These are phyloP conservation scores for Diploscapter pachys DNA, from an alignment of 1,140 invertebrate genomes.

Conservation along the genomic window DNA sequence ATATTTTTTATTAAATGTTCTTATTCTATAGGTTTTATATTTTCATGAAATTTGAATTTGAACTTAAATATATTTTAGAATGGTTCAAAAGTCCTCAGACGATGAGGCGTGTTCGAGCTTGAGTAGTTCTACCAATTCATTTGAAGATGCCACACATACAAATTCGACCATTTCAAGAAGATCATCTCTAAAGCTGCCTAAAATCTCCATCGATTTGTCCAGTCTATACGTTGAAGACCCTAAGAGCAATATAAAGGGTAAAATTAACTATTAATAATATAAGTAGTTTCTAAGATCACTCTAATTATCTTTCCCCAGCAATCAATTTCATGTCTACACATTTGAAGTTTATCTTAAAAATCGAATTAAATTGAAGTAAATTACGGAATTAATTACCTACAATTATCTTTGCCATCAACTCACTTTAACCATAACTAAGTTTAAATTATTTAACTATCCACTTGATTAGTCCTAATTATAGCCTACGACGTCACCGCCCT, in stretches of 20 bases:
- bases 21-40: too few relatives aligned
- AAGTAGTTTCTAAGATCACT: neutral
- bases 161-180: too few relatives aligned
- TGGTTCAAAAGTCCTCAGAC: too few relatives aligned
- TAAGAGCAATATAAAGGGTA: conserved; percentile 11
- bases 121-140: too few relatives aligned
- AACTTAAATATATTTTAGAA: too few relatives aligned
- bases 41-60: too few relatives aligned
- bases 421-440: neutral
- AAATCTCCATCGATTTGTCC: neutral
- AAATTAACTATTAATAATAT: neutral
- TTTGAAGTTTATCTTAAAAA: too few relatives aligned
- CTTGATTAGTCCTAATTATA: neutral
- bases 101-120: too few relatives aligned
- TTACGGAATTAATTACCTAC: neutral
- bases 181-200: too few relatives aligned
- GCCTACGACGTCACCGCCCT: conserved; percentile 8
- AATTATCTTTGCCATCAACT: neutral
- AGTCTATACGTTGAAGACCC: conserved; percentile 18
- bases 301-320: neutral
- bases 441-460: neutral
- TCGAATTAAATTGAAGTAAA: too few relatives aligned
- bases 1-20: too few relatives aligned
- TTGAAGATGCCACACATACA: too few relatives aligned
- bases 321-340: neutral